A percentile compares a stretch with the other conserved stretches of the same genome.
These are phyloP conservation scores for Lacanobia wlatinum DNA, from an alignment of 2,888 invertebrate genomes.

Conservation along the genomic window DNA sequence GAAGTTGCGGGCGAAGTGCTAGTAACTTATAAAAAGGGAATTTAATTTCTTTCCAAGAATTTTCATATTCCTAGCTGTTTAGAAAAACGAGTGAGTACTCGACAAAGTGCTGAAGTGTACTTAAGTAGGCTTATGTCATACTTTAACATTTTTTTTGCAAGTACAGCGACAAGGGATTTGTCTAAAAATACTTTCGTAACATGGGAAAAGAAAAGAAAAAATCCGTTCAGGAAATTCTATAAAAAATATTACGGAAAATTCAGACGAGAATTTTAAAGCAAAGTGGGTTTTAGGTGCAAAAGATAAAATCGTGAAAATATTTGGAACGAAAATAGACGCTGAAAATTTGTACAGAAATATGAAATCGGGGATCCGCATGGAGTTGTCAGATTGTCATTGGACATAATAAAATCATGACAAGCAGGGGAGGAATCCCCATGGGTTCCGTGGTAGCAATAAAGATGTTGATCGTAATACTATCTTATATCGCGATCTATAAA, in stretches of 20 bases:
- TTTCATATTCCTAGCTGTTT: conserved; percentile 21
- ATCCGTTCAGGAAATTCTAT: conserved; percentile 13
- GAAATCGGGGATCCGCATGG: background rate
- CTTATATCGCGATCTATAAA: conserved; percentile 50
- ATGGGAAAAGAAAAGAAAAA: conserved; percentile 31
- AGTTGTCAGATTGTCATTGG: background rate
- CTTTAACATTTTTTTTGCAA: conserved; percentile 17
- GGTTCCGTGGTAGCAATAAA: conserved; percentile 41
- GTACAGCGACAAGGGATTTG: conserved; percentile 42
- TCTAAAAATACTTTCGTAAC: conserved; percentile 30
- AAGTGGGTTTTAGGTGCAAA: conserved; percentile 2
- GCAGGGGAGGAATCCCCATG: conserved; percentile 32
- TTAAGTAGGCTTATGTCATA: conserved; percentile 47
- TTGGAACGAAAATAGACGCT: background rate
- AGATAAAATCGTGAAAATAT: background rate
- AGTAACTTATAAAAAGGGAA: too few relatives aligned
- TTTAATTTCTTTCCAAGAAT: background rate
- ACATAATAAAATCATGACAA: conserved; percentile 31
- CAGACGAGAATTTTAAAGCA: conserved; percentile 10
- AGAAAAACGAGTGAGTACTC: conserved; percentile 34
- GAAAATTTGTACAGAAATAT: background rate
- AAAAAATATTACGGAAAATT: conserved; percentile 28
- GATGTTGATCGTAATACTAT: conserved; percentile 46
- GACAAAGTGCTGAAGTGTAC: conserved; percentile 39
- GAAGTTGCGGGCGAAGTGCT: too few relatives aligned